Percentiles rank a stretch among this genome's conserved stretches.
Conservation (phyloP, 2,113 vertebrate species). For the Labrus mixtus region DNA sequence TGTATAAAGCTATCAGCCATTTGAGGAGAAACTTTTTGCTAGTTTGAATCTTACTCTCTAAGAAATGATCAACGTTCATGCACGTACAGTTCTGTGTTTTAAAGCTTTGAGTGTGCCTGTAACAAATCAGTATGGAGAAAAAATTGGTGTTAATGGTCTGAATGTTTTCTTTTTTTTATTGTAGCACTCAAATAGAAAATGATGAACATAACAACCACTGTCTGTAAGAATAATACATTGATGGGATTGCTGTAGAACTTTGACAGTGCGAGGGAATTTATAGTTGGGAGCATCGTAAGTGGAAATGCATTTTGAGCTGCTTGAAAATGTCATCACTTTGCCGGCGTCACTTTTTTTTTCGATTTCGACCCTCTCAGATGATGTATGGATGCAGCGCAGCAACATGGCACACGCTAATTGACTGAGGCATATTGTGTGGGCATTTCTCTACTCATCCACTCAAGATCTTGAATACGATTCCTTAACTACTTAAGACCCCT, state of each 20-base stretch:
- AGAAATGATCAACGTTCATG: neutral
- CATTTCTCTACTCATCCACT: slow-evolving; percentile 60
- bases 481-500: neutral
- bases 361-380: slow-evolving; percentile 69
- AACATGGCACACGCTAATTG: slow-evolving; percentile 72
- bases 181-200: slow-evolving; percentile 8
- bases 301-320: slow-evolving; percentile 55
- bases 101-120: neutral
- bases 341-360: slow-evolving; percentile 65
- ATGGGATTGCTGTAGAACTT: slow-evolving; percentile 48
- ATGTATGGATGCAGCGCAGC: slow-evolving; percentile 60
- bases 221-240: slow-evolving; percentile 43
- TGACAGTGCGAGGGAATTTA: slow-evolving; percentile 56
- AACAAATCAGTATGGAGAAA: neutral
- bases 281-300: slow-evolving; percentile 37
- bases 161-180: neutral
- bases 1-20: neutral
- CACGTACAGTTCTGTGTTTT: neutral
- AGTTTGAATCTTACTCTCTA: neutral
- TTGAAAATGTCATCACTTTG: slow-evolving; percentile 72
- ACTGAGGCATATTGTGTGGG: slow-evolving; percentile 67
- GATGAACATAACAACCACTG: slow-evolving; percentile 27
- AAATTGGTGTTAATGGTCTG: slow-evolving; percentile 5
- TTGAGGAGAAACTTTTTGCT: no score
- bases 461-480: slow-evolving; percentile 63